Percentiles rank a stretch among this genome's conserved stretches.
Conservation (phyloP, 2,113 vertebrate genomes). For the Saccopteryx leptura region DNA sequence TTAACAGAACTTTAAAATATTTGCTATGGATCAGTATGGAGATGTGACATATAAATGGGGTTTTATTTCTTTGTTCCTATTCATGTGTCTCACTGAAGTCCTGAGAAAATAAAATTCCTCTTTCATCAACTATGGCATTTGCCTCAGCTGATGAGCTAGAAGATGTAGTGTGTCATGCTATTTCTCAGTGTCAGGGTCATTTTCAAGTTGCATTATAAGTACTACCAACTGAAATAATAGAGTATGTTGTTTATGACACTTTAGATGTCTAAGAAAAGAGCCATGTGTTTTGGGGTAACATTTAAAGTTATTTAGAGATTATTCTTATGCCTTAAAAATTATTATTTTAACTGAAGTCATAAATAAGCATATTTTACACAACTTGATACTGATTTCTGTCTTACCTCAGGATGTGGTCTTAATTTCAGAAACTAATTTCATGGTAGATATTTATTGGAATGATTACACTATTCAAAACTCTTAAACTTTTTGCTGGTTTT, state of each 20-base stretch:
- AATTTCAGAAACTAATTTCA: conserved; percentile 87
- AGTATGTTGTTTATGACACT: conserved; percentile 64
- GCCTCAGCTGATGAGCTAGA: conserved; percentile 85
- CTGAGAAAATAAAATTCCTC: conserved; percentile 83
- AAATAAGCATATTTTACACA: conserved; percentile 52
- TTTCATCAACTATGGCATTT: conserved; percentile 78
- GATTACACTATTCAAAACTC: conserved; percentile 70
- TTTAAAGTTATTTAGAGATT: conserved; percentile 69
- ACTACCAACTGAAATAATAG: conserved; percentile 20
- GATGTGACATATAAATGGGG: conserved; percentile 70
- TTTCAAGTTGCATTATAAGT: conserved; percentile 63
- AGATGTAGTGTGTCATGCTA: conserved; percentile 99
- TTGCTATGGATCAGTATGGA: conserved; percentile 64
- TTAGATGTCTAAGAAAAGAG: conserved; percentile 55
- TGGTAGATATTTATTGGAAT: conserved; percentile 71
- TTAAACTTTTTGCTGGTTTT: conserved; percentile 81
- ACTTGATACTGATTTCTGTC: conserved; percentile 75
- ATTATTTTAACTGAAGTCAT: conserved; percentile 54
- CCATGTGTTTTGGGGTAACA: conserved; percentile 60
- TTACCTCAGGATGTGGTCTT: conserved; percentile 88
- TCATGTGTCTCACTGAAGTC: conserved; percentile 82
- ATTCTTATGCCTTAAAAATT: conserved; percentile 57
- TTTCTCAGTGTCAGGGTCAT: conserved; percentile 88
- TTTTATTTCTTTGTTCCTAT: conserved; percentile 77
- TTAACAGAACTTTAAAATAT: conserved; percentile 70